phyloP scores from a whole-genome alignment of 2,888 invertebrate species.

The Mechanitis messenoides region DNA sequence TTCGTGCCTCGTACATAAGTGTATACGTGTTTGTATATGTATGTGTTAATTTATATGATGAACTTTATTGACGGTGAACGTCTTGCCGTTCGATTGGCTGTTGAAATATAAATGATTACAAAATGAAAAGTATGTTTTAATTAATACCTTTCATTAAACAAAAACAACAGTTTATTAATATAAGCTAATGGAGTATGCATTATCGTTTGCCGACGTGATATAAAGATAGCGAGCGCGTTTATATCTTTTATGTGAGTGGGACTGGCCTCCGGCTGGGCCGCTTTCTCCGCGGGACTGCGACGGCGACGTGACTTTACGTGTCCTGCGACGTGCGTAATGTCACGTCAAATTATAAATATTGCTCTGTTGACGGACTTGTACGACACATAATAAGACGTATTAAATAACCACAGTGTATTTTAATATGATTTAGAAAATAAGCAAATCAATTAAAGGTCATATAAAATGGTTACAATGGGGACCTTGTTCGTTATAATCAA shows the following conservation, averaged over 20 bases:
- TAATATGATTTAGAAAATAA: no score
- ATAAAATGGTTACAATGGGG: no score
- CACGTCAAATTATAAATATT: no score
- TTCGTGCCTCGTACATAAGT: conserved; percentile 25
- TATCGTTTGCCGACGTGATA: neutral
- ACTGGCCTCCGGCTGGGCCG: conserved; percentile 6
- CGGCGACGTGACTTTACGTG: neutral
- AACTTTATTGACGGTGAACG: conserved; percentile 35
- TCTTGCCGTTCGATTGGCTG: conserved; percentile 53
- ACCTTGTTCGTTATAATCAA: no score
- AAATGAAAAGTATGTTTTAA: conserved; percentile 19
- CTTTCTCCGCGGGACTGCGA: conserved; percentile 12
- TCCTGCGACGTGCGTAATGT: no score
- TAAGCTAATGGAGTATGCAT: neutral
- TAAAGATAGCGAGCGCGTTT: conserved; percentile 42
- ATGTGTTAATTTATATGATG: conserved; percentile 36
- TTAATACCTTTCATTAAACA: no score
- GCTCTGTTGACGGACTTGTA: no score
- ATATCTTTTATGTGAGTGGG: conserved; percentile 43
- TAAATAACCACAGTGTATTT: no score
- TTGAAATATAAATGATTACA: conserved; percentile 50
- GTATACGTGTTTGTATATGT: conserved; percentile 34
- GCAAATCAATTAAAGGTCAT: no score
- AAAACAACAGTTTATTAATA: neutral
- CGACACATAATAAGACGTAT: no score